Evolutionary conservation across 1,140 invertebrate genomes (phyloP).

Genomic region (Euura lappo): DNA sequence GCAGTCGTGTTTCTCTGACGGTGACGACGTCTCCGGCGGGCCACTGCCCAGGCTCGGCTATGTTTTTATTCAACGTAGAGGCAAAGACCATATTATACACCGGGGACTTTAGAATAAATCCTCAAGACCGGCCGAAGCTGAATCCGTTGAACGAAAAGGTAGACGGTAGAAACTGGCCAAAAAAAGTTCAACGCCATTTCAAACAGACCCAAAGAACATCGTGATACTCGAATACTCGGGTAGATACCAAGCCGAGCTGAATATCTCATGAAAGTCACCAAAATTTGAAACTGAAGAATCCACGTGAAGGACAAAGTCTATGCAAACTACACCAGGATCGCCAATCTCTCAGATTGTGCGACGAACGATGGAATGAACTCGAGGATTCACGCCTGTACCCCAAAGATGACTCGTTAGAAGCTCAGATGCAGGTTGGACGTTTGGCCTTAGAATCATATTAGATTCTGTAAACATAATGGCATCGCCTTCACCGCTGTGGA

Average conservation of each 20-base stretch:
- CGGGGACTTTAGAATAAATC: slow-evolving; percentile 72
- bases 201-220: slow-evolving; percentile 50
- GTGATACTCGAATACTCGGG: slow-evolving; percentile 63
- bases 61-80: slow-evolving; percentile 71
- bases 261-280: slow-evolving; percentile 64
- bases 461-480: too few relatives aligned
- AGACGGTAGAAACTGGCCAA: slow-evolving; percentile 45
- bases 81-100: slow-evolving; percentile 67
- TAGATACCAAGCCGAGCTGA: slow-evolving; percentile 65
- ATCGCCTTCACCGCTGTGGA: too few relatives aligned
- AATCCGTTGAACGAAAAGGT: slow-evolving; percentile 59
- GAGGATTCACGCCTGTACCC: slow-evolving; percentile 57
- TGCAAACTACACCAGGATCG: slow-evolving; percentile 51
- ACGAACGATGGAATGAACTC: slow-evolving; percentile 47
- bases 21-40: slow-evolving; percentile 70
- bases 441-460: slow-evolving; percentile 23
- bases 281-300: slow-evolving; percentile 60
- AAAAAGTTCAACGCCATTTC: slow-evolving; percentile 63
- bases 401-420: slow-evolving; percentile 28
- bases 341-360: slow-evolving; percentile 51
- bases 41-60: slow-evolving; percentile 76
- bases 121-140: slow-evolving; percentile 62
- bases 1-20: slow-evolving; percentile 44
- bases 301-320: slow-evolving; percentile 56
- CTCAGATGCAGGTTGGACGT: slow-evolving; percentile 37